Evolutionary conservation across 2,888 invertebrate species (phyloP), one percentile per base, ranked within the genome.

Genomic region (Nomada ferruginata): DNA sequence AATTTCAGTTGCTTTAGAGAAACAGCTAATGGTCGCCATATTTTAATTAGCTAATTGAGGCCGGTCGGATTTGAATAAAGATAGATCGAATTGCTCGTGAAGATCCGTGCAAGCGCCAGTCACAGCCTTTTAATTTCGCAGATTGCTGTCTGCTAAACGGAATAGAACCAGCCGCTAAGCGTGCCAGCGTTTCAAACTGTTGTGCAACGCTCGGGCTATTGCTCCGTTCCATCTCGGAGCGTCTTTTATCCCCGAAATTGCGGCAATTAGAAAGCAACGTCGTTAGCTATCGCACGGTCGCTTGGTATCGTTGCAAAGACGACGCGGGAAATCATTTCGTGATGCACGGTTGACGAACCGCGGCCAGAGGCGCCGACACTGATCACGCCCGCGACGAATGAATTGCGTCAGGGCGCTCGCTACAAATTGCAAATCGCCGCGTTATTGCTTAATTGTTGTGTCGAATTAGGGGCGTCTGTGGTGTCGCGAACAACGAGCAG

Each of bases 181-280:
- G 44, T 47, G 23, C 18, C 63, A 29, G 44, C 13, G 13, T 2
- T 18, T n/a, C 13, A 18, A 13, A 5, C 18, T 36, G n/a, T 47
- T 72, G 44, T 23, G 53, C 47, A 53, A 76, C 57, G 3, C 57
- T 5, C n/a, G 15, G 3, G 2, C 13, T 15, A 36, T 36, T 42
- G 29, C 36, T n/a, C 15, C 26, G 57, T 76, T 63, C 52, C 53
- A 47, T 77, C 47, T 23, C 50, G 26, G 26, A 15, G 65, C 78
- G 78, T 61, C 59, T 23, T 66, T 60, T 61, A 13, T 55, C 23
- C 50, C 20, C 60, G 26, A 64, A 78, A 78, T 44, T 53, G 42
- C 55, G n/a, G 78, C 61, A 78, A 78, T 78, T 78, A 68, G 78
- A 78, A 68, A 68, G 79, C 61, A 55, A 50, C 77, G 60, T 23